Conservation (phyloP, 2,113 vertebrate species). For the Neodontobutis hainanensis region DNA sequence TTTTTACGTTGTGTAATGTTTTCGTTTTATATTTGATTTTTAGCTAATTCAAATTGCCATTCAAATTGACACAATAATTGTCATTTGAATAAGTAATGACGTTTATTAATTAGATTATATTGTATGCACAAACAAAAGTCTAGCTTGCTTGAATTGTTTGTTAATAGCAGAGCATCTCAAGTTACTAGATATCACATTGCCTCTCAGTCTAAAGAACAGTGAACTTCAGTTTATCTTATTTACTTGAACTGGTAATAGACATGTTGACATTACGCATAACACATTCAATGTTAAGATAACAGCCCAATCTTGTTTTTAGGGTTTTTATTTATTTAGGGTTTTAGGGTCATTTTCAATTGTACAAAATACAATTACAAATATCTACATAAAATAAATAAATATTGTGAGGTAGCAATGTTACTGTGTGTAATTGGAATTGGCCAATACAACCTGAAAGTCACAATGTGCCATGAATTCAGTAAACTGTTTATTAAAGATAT, state of each 20-base stretch:
- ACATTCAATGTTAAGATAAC: no score
- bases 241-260: not conserved
- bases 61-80: not conserved
- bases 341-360: no score
- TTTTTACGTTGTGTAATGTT: not conserved
- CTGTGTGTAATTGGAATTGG: no score
- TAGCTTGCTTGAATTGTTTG: not conserved
- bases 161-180: not conserved
- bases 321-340: no score
- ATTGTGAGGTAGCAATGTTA: no score
- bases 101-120: not conserved
- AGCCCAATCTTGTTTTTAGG: no score
- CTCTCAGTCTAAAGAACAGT: not conserved
- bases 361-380: no score
- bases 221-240: not conserved
- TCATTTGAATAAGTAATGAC: not conserved
- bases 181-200: not conserved
- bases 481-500: no score
- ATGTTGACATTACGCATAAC: no score
- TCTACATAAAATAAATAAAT: no score
- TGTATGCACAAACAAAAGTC: slow-evolving; percentile 3
- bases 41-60: not conserved
- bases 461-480: no score
- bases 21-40: not conserved
- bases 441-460: no score